These are phyloP conservation scores for Boleophthalmus pectinirostris DNA, from an alignment of 2,113 vertebrate species.

Conservation along the genomic window DNA sequence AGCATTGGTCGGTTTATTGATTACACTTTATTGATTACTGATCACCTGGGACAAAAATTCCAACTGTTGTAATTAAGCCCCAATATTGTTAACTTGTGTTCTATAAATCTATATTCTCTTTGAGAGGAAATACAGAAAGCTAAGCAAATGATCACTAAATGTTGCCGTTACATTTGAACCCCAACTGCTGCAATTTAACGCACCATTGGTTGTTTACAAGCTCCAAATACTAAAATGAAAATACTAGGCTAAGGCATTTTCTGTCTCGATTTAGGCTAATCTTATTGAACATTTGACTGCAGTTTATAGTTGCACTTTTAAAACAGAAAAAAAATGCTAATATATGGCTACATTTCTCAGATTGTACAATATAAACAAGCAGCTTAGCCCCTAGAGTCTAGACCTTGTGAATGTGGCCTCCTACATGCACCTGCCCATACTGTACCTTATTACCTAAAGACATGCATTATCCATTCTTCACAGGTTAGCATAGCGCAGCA, in stretches of 20 bases:
- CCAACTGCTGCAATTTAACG: not conserved
- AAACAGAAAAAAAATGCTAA: too few relatives aligned
- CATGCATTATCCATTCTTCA: not conserved
- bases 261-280: not conserved
- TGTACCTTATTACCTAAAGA: not conserved
- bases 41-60: not conserved
- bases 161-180: not conserved
- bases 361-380: not conserved
- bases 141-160: not conserved
- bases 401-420: constrained; percentile 2
- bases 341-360: not conserved
- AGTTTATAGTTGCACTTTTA: not conserved
- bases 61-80: not conserved
- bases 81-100: not conserved
- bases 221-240: not conserved
- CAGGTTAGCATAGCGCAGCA: constrained; percentile 17
- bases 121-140: not conserved
- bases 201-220: not conserved
- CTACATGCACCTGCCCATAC: not conserved
- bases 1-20: not conserved
- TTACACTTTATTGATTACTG: not conserved
- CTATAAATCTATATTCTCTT: not conserved
- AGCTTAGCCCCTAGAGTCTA: not conserved
- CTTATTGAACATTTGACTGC: not conserved
- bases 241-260: not conserved